These are phyloP conservation scores for Chironomus striatipennis DNA, from an alignment of 1,140 invertebrate species.

Conservation along the genomic window DNA sequence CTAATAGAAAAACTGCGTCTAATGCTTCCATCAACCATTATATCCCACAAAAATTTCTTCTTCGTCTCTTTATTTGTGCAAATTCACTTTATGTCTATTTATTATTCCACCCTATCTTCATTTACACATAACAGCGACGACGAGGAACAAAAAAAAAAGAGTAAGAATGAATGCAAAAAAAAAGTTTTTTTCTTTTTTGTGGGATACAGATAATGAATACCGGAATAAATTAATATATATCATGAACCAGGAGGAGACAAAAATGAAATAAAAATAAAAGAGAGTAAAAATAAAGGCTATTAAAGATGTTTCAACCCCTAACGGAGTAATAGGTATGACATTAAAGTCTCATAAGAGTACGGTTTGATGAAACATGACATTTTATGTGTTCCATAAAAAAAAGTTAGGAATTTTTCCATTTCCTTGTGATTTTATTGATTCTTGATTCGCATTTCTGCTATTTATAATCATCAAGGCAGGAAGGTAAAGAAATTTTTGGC, in stretches of 20 bases:
- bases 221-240: conserved; percentile 4
- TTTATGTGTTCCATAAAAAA: too few relatives aligned
- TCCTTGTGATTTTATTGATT: too few relatives aligned
- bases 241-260: not conserved
- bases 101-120: not conserved
- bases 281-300: not conserved
- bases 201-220: not conserved
- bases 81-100: conserved; percentile 7
- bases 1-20: too few relatives aligned
- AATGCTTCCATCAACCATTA: too few relatives aligned
- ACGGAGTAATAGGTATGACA: not conserved
- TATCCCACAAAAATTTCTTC: too few relatives aligned
- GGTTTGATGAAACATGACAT: too few relatives aligned
- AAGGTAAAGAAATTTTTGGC: too few relatives aligned
- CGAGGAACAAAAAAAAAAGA: too few relatives aligned
- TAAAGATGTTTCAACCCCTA: not conserved
- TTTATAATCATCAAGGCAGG: too few relatives aligned
- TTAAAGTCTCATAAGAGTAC: not conserved
- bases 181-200: not conserved
- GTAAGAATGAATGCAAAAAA: not conserved
- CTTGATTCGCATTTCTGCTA: too few relatives aligned
- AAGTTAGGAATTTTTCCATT: too few relatives aligned
- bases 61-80: not conserved
- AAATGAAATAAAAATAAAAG: not conserved
- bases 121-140: not conserved